phyloP scores from a whole-genome alignment of 2,888 invertebrate species.

The Anodontia alba region DNA sequence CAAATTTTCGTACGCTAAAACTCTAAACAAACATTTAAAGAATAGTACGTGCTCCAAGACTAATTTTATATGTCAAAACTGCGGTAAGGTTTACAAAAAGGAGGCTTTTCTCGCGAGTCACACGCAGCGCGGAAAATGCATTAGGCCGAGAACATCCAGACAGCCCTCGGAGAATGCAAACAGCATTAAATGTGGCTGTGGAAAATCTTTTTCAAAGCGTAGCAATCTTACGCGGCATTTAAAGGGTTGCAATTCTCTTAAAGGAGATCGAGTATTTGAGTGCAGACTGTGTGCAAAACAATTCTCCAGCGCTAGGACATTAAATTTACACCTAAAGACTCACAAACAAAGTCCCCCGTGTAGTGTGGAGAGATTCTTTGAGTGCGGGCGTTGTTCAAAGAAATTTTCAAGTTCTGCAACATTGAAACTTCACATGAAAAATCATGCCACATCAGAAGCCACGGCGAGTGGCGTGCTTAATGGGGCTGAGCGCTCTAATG shows the following conservation, averaged over 20 bases:
- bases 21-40: neutral
- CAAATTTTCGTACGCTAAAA: neutral
- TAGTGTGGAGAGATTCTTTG: neutral
- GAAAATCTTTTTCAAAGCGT: neutral
- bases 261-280: neutral
- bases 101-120: neutral
- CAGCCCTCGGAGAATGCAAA: neutral
- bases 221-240: neutral
- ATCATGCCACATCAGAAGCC: neutral
- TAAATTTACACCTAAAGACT: neutral
- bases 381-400: neutral
- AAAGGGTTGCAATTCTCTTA: neutral
- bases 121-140: neutral
- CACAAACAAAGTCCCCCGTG: neutral
- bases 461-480: neutral
- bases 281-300: neutral
- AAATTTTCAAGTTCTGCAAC: neutral
- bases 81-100: neutral
- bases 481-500: neutral
- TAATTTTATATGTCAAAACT: constrained; percentile 1
- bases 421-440: neutral
- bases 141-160: neutral
- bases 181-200: neutral
- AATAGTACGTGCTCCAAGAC: neutral
- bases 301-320: neutral